Percentiles rank a stretch among this genome's conserved stretches.
Evolutionary conservation across 2,797 vertebrate genomes (phyloP).

Genomic region (Clarias platycephalus): DNA sequence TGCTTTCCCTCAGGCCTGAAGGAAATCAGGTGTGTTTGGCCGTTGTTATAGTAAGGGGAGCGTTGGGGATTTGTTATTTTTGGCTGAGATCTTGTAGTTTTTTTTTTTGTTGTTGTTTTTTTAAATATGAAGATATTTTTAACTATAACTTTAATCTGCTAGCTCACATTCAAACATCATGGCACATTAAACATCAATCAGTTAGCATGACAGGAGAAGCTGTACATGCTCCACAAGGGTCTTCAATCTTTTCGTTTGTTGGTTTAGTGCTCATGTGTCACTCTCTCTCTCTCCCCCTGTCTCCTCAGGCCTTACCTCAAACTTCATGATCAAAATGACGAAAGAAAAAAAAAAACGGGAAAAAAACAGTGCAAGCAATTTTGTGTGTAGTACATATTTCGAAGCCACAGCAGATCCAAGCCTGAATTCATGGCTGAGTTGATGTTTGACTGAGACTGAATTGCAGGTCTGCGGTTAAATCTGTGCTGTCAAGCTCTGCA

Average conservation of each 20-base stretch:
- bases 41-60: no score
- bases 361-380: background rate
- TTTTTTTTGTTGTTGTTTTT: no score
- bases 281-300: background rate
- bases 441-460: slow-evolving; percentile 22
- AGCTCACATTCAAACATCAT: background rate
- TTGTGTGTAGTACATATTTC: slow-evolving; percentile 1
- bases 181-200: background rate
- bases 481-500: slow-evolving; percentile 18
- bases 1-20: background rate
- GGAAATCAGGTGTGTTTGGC: background rate
- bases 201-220: background rate
- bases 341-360: background rate
- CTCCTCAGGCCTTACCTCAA: background rate
- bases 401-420: background rate
- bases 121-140: no score
- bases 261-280: background rate
- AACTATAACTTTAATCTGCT: background rate
- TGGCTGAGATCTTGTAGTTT: background rate
- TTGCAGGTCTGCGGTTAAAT: slow-evolving; percentile 4
- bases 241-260: background rate
- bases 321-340: background rate
- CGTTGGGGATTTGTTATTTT: background rate
- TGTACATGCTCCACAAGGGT: background rate
- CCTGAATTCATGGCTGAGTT: slow-evolving; percentile 17